Percentiles rank a stretch among this genome's conserved stretches.
phyloP scores from a whole-genome alignment of 2,113 vertebrate species.

The Echinops telfairi region DNA sequence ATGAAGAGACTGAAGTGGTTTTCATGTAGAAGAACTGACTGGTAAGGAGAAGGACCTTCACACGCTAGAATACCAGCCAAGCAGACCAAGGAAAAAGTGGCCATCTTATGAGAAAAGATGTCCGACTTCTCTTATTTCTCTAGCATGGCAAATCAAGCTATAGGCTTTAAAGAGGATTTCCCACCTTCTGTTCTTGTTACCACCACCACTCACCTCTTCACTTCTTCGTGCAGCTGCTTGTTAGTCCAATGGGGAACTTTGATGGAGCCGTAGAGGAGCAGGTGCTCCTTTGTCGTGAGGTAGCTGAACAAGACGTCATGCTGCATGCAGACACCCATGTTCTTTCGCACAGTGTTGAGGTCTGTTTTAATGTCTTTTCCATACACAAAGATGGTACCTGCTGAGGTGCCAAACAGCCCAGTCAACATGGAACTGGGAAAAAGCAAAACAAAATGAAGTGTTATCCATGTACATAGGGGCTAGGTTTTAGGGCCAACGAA shows the following conservation, averaged over 20 bases:
- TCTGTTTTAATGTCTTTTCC: constrained; percentile 93
- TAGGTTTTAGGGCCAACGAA: not conserved
- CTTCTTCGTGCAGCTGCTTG: constrained; percentile 91
- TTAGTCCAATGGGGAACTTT: constrained; percentile 94
- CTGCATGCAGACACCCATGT: constrained; percentile 98
- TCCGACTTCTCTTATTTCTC: not conserved
- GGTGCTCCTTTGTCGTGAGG: constrained; percentile 95
- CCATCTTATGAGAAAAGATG: not conserved
- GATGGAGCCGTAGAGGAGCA: constrained; percentile 95
- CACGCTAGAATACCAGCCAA: not conserved
- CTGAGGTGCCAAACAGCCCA: constrained; percentile 92
- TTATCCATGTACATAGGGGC: not conserved
- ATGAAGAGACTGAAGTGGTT: not conserved
- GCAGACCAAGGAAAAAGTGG: not conserved
- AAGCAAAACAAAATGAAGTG: not conserved
- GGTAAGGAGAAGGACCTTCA: not conserved
- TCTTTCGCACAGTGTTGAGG: constrained; percentile 90
- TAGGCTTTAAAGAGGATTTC: not conserved
- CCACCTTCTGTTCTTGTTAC: not conserved
- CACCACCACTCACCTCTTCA: constrained; percentile 89
- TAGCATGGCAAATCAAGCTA: not conserved
- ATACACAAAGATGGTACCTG: constrained; percentile 94
- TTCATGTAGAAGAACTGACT: not conserved
- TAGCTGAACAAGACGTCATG: constrained; percentile 96
- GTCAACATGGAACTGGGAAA: constrained; percentile 95